Base-by-base conservation (phyloP, 1,140 invertebrate species). In the Leptopilina boulardi region DNA sequence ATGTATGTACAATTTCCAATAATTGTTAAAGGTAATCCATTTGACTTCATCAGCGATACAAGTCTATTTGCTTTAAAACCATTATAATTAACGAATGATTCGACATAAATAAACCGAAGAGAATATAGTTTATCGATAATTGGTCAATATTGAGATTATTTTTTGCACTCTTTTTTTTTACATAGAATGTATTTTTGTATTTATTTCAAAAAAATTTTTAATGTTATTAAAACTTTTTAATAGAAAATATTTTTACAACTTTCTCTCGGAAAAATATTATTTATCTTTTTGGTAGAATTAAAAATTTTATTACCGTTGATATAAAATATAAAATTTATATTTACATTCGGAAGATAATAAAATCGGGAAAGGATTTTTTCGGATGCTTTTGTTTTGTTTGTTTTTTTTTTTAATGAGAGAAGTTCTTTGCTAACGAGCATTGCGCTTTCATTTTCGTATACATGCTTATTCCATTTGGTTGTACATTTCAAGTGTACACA, bases 1-100 rank as follows among this genome's bases (percentile, higher is more conserved):
- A 76, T 80, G 77, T 80, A 76, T 77, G 66, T 79, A 81, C 77
- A 80, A 51, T 34, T 34, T 66, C 26, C 23, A 34, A 66, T 34
- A 38, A n/a, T n/a, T n/a, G n/a, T n/a, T 56, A 56, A 56, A 23
- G 6, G 18, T 56, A 56, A 30, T 66, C 13, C 26, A 13, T 15
- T 59, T 26, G 56, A 15, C 10, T 30, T 11, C 10, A 30, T 59
- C 23, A 21, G 13, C 23, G 11, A 30, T 66, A 15, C 11, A 30
- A 59, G 13, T 4, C 0, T 30, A 13, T 26, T 10, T 30, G 56
- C 26, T 66, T 0, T n/a, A 15, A 21, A 23, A 21, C 23, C n/a
- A 51, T 51, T 51, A 51, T 18, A n/a, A 51, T 51, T 51, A 51
- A 18, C 18, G 18, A 18, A 18, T 51, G 5, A n/a, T 38, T 38